Percentiles rank a stretch among this genome's conserved stretches.
phyloP scores from a whole-genome alignment of 2,113 vertebrate species.

The Spheniscus mendiculus region DNA sequence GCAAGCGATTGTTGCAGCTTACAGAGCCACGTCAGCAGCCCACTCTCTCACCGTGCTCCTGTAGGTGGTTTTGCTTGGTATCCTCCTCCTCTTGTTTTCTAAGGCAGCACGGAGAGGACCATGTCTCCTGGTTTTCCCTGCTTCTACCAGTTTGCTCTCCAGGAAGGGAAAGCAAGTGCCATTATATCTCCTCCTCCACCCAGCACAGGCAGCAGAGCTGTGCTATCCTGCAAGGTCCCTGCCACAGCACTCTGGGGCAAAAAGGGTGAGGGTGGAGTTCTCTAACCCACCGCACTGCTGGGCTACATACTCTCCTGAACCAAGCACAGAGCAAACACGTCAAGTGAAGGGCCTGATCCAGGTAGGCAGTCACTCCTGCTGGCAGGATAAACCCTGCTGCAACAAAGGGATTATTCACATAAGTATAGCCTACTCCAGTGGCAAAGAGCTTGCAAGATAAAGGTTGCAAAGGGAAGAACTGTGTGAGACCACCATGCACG shows the following conservation, averaged over 20 bases:
- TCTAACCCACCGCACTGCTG: not conserved
- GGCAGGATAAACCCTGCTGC: not conserved
- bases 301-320: not conserved
- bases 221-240: not conserved
- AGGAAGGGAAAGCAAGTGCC: not conserved
- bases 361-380: not conserved
- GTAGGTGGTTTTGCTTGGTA: not conserved
- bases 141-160: not conserved
- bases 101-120: not conserved
- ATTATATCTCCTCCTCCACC: not conserved
- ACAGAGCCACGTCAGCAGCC: not conserved
- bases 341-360: not conserved
- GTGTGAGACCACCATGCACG: accelerated
- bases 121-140: not conserved
- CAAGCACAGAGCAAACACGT: not conserved
- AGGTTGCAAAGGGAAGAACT: not conserved
- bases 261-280: not conserved
- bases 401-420: not conserved
- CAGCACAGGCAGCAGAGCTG: not conserved
- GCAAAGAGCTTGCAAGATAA: not conserved
- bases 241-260: not conserved
- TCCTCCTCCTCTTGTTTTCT: not conserved
- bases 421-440: not conserved
- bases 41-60: accelerated
- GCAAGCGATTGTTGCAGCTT: not conserved